A percentile compares a stretch with the other conserved stretches of the same genome.
Evolutionary conservation across 2,888 invertebrate species (phyloP).

Genomic region (Pemphredon lugubris): DNA sequence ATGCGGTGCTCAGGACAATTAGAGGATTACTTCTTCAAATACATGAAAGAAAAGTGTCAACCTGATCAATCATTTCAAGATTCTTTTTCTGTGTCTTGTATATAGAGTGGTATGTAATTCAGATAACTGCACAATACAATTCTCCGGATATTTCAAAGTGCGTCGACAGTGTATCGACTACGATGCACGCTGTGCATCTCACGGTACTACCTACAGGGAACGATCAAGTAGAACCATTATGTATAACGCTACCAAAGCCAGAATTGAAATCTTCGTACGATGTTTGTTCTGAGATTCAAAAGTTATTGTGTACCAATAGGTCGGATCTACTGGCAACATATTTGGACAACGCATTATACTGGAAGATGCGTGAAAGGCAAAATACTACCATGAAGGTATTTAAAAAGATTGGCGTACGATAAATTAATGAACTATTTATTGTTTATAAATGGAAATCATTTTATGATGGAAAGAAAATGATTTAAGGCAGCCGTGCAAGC

Average conservation of each 20-base stretch:
- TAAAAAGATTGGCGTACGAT: conserved; percentile 14
- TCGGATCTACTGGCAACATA: conserved; percentile 71
- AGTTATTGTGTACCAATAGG: conserved; percentile 69
- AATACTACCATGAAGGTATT: conserved; percentile 75
- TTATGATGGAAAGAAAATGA: neutral
- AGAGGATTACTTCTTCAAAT: neutral
- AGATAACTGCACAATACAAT: conserved; percentile 73
- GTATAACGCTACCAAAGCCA: conserved; percentile 73
- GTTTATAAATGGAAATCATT: neutral
- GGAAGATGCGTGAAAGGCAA: conserved; percentile 76
- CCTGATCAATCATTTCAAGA: neutral
- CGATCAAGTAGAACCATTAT: conserved; percentile 69
- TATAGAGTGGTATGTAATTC: conserved; percentile 77
- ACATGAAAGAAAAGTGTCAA: conserved; percentile 5
- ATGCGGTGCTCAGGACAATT: no score
- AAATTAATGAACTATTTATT: neutral
- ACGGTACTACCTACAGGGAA: conserved; percentile 74
- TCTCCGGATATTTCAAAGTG: conserved; percentile 32
- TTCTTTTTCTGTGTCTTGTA: conserved; percentile 26
- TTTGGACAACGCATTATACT: conserved; percentile 68
- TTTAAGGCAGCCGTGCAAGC: conserved; percentile 83
- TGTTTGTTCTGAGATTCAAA: conserved; percentile 72
- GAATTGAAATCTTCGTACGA: conserved; percentile 68
- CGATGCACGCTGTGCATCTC: conserved; percentile 71
- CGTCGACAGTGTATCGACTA: neutral